A percentile compares a stretch with the other conserved stretches of the same genome.
Conservation (phyloP, 2,888 invertebrate species). For the Platycnemis pennipes region DNA sequence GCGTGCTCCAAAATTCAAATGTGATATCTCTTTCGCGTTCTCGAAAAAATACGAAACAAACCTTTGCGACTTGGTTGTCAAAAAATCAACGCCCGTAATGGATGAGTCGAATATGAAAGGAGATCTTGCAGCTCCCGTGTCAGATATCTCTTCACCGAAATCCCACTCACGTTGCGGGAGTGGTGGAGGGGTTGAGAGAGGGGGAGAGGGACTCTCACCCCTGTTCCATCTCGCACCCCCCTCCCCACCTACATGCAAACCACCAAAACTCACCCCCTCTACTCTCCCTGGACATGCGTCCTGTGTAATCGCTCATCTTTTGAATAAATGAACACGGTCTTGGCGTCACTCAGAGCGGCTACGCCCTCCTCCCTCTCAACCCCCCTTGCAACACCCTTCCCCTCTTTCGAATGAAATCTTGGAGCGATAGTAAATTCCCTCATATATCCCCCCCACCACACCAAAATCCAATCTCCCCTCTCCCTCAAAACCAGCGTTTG, state of each 20-base stretch:
- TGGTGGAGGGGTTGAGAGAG: no score
- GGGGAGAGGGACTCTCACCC: not conserved
- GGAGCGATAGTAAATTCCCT: not conserved
- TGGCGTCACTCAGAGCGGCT: not conserved
- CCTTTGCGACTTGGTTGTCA: no score
- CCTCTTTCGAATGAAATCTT: not conserved
- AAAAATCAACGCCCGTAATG: no score
- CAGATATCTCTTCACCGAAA: no score
- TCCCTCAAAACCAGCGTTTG: no score
- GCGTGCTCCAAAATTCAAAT: no score
- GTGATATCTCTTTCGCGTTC: no score
- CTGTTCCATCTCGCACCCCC: not conserved
- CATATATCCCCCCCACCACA: not conserved
- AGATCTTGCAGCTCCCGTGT: no score
- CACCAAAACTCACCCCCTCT: not conserved
- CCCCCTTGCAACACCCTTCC: not conserved
- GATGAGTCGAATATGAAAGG: no score
- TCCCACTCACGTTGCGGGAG: no score
- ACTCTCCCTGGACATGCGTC: not conserved
- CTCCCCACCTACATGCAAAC: not conserved
- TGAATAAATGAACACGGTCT: not conserved
- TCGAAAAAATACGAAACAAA: no score
- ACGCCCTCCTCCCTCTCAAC: no score
- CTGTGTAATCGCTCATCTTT: not conserved
- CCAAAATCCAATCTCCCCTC: not conserved